A percentile compares a stretch with the other conserved stretches of the same genome.
phyloP scores from a whole-genome alignment of 1,140 invertebrate genomes.

The Rhopalosiphum padi region DNA sequence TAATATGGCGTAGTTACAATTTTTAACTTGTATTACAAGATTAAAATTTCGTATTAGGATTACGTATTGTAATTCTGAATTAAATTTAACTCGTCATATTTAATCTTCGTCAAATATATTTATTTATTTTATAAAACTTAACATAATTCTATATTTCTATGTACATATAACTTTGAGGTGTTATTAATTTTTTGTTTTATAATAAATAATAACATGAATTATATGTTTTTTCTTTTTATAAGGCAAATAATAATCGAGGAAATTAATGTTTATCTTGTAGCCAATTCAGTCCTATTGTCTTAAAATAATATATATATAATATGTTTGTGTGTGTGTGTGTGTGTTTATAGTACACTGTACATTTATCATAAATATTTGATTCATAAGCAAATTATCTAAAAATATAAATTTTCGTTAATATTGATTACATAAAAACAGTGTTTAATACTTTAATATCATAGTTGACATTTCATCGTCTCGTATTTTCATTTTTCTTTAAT shows the following conservation, averaged over 20 bases:
- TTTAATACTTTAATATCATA: no score
- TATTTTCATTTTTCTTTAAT: no score
- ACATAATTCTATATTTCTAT: conserved; percentile 1
- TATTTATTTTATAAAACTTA: conserved; percentile 16
- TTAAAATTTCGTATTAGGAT: background rate
- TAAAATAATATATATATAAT: no score
- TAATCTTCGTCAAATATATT: background rate
- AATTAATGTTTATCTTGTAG: background rate
- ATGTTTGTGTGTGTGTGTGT: no score
- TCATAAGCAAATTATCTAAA: background rate
- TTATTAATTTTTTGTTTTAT: background rate
- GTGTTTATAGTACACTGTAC: background rate
- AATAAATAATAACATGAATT: conserved; percentile 24
- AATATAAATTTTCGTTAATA: background rate
- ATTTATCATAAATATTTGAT: background rate
- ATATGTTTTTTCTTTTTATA: background rate
- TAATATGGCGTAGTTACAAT: background rate
- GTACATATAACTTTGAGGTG: background rate
- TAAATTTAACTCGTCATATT: background rate
- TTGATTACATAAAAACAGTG: no score
- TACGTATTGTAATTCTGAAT: background rate
- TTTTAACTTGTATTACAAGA: background rate
- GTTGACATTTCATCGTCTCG: no score
- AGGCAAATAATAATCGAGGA: background rate
- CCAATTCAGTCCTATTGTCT: background rate